phyloP scores from a whole-genome alignment of 37 sponge, comb jelly and placozoan species.

The Hexactinellida sp. region DNA sequence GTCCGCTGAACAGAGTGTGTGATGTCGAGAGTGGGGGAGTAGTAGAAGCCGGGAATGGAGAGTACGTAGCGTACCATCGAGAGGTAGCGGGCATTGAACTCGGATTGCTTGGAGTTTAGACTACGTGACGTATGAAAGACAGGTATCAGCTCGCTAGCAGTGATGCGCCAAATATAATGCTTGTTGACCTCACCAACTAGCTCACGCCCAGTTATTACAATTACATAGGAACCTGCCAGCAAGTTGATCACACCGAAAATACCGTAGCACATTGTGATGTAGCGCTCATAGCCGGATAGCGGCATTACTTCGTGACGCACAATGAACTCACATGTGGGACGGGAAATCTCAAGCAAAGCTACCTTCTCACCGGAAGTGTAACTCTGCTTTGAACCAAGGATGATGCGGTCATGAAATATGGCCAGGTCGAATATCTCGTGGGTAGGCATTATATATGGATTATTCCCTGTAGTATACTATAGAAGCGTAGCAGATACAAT shows the following conservation, averaged over 20 bases:
- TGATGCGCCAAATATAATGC: conserved; percentile 53
- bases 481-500: not conserved
- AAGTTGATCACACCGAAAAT: not conserved
- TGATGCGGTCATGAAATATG: not conserved
- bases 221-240: conserved; percentile 61
- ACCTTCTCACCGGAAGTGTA: not conserved
- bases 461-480: not conserved
- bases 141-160: conserved; percentile 52
- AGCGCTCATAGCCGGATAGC: not conserved
- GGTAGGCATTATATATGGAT: not conserved
- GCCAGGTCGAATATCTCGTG: conserved; percentile 16
- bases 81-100: conserved; percentile 43
- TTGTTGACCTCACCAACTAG: conserved; percentile 59
- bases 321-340: not conserved
- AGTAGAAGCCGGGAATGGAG: conserved; percentile 74
- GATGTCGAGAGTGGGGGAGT: conserved; percentile 63
- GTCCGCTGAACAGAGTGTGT: conserved; percentile 55
- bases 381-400: conserved; percentile 7
- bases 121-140: conserved; percentile 21
- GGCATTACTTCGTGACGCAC: conserved; percentile 2
- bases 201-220: conserved; percentile 50
- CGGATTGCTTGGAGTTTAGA: conserved; percentile 22
- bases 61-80: conserved; percentile 54
- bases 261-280: not conserved
- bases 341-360: not conserved